A percentile compares a stretch with the other conserved stretches of the same genome.
Conservation (phyloP, 2,113 vertebrate genomes). For the Esox niger region DNA sequence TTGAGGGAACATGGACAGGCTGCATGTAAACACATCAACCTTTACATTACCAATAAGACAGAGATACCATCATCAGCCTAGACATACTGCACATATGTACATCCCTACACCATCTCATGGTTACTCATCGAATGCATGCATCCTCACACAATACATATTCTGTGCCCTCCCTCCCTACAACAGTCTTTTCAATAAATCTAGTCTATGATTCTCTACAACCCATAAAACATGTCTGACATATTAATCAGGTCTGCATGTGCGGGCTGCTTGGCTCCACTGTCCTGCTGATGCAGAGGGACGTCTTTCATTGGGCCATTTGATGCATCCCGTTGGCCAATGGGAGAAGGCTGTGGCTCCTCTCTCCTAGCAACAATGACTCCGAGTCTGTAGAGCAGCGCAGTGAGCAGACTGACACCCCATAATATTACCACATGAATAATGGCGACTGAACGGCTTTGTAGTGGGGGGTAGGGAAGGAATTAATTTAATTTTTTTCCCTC, state of each 20-base stretch:
- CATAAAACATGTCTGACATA: slow-evolving; percentile 82
- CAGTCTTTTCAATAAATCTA: slow-evolving; percentile 61
- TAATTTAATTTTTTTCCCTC: slow-evolving; percentile 19
- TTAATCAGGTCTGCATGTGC: slow-evolving; percentile 78
- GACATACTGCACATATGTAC: slow-evolving; percentile 16
- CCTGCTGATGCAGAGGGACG: slow-evolving; percentile 50
- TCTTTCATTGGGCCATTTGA: slow-evolving; percentile 74
- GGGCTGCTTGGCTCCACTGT: slow-evolving; percentile 55
- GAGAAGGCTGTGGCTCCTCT: slow-evolving; percentile 70
- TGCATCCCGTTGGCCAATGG: slow-evolving; percentile 75
- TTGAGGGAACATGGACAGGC: neutral
- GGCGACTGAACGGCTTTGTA: slow-evolving; percentile 64
- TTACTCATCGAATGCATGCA: slow-evolving; percentile 21
- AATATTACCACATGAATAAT: slow-evolving; percentile 87
- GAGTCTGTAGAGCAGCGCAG: slow-evolving; percentile 69
- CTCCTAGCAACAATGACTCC: slow-evolving; percentile 93
- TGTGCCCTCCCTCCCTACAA: slow-evolving; percentile 38
- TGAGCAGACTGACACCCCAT: slow-evolving; percentile 83
- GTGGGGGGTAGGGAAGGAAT: slow-evolving; percentile 68
- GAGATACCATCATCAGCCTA: too few species aligned
- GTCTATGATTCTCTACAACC: slow-evolving; percentile 71
- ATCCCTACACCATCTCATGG: slow-evolving; percentile 18
- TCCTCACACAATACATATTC: slow-evolving; percentile 1
- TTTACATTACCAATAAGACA: neutral
- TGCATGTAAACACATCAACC: neutral